These are phyloP conservation scores for Acholoe squamosa DNA, from an alignment of 2,888 invertebrate genomes.

Conservation along the genomic window DNA sequence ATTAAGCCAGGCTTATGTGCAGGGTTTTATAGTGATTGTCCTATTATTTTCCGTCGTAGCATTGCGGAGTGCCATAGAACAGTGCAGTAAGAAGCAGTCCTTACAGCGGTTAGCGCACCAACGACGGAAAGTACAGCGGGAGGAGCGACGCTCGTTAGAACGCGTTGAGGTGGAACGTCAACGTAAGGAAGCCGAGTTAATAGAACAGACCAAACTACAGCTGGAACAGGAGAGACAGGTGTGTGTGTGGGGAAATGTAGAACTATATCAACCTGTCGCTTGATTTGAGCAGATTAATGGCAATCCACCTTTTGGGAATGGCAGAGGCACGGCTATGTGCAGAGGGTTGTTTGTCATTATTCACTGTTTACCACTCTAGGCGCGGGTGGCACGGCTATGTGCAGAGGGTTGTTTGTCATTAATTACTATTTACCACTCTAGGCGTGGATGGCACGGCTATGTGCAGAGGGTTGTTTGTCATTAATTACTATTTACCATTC, in stretches of 20 bases:
- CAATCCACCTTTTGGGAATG: too few relatives aligned
- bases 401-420: too few relatives aligned
- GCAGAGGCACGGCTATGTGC: too few relatives aligned
- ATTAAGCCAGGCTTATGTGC: too few relatives aligned
- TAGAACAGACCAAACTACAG: conserved; percentile 57
- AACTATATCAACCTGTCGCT: too few relatives aligned
- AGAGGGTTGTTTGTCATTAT: too few relatives aligned
- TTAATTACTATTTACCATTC: background rate
- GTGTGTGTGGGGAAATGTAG: background rate
- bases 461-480: conserved; percentile 87
- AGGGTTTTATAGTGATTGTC: too few relatives aligned
- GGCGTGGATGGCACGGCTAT: conserved; percentile 78
- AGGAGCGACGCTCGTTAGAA: conserved; percentile 70
- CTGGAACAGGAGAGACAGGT: conserved; percentile 60
- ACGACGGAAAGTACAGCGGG: conserved; percentile 36
- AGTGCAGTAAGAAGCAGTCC: conserved; percentile 38
- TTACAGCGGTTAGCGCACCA: conserved; percentile 47
- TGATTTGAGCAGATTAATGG: too few relatives aligned
- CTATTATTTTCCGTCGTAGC: too few relatives aligned
- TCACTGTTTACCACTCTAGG: too few relatives aligned
- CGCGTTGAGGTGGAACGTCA: conserved; percentile 85
- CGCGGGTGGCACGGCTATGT: too few relatives aligned
- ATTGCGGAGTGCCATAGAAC: conserved; percentile 57
- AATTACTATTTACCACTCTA: too few relatives aligned
- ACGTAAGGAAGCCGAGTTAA: conserved; percentile 85